phyloP scores from a whole-genome alignment of 2,888 invertebrate genomes.

The Shargacucullia verbasci region DNA sequence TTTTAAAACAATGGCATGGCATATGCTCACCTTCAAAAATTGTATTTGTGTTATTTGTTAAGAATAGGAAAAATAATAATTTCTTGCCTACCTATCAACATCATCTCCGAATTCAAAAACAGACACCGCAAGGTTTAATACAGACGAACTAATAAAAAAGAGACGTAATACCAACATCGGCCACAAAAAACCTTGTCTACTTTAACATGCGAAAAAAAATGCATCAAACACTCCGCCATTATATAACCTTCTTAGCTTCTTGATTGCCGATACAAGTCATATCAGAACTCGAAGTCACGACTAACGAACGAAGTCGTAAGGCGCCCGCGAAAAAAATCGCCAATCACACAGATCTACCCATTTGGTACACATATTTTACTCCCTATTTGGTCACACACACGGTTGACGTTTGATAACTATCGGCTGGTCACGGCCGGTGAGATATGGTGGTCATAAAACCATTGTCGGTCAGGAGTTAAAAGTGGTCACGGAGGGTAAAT shows the following conservation, averaged over 20 bases:
- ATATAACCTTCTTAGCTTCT: slow-evolving; percentile 48
- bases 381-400: slow-evolving; percentile 55
- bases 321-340: slow-evolving; percentile 60
- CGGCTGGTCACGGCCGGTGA: slow-evolving; percentile 63
- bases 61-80: no score
- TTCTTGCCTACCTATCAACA: slow-evolving; percentile 11
- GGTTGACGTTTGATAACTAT: slow-evolving; percentile 59
- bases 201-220: slow-evolving; percentile 47
- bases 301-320: slow-evolving; percentile 31
- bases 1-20: neutral
- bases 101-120: slow-evolving; percentile 23
- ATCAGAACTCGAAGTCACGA: slow-evolving; percentile 46
- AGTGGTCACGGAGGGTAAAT: slow-evolving; percentile 58
- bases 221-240: slow-evolving; percentile 57
- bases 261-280: slow-evolving; percentile 50
- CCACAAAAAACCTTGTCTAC: slow-evolving; percentile 52
- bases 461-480: slow-evolving; percentile 65
- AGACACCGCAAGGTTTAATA: slow-evolving; percentile 15
- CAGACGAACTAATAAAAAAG: slow-evolving; percentile 34
- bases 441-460: slow-evolving; percentile 65
- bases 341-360: slow-evolving; percentile 56
- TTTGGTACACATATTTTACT: slow-evolving; percentile 55
- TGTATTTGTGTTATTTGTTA: no score
- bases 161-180: slow-evolving; percentile 38
- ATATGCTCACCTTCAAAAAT: neutral